These are phyloP conservation scores for Sanderia malayensis DNA, from an alignment of 30 jellyfish, hydroid and myxozoan species.

Conservation along the genomic window DNA sequence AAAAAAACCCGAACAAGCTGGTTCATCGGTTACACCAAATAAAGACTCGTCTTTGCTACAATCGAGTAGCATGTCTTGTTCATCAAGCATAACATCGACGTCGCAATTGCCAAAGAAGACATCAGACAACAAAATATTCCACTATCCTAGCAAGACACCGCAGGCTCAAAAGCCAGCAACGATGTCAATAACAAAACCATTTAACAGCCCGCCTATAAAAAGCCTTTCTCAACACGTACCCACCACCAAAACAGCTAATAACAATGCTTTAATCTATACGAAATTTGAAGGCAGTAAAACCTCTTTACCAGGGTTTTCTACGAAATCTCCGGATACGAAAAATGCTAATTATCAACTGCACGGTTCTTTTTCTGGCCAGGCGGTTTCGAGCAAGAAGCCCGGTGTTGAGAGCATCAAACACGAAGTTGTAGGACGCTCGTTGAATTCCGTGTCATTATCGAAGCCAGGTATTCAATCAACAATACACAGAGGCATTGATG, in stretches of 20 bases:
- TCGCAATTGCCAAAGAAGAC: background rate
- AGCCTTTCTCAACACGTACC: no score
- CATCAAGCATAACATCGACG: background rate
- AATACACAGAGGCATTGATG: background rate
- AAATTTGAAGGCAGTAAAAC: no score
- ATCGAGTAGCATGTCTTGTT: background rate
- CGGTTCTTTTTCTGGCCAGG: no score
- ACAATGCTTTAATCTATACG: no score
- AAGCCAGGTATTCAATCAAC: background rate
- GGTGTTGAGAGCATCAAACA: no score
- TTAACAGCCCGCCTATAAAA: background rate
- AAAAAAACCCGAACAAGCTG: slow-evolving; percentile 26
- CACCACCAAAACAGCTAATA: no score
- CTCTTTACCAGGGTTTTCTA: no score
- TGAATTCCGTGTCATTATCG: background rate
- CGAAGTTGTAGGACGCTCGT: background rate
- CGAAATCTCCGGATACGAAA: no score
- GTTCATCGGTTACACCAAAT: slow-evolving; percentile 1
- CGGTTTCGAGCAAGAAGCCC: no score
- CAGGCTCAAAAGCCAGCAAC: background rate
- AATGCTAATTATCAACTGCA: no score
- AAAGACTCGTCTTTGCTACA: background rate
- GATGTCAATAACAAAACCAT: background rate
- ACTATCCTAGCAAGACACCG: background rate
- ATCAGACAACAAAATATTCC: background rate